These are phyloP conservation scores for Chloebia gouldiae DNA, from an alignment of 2,113 vertebrate species.

Conservation along the genomic window DNA sequence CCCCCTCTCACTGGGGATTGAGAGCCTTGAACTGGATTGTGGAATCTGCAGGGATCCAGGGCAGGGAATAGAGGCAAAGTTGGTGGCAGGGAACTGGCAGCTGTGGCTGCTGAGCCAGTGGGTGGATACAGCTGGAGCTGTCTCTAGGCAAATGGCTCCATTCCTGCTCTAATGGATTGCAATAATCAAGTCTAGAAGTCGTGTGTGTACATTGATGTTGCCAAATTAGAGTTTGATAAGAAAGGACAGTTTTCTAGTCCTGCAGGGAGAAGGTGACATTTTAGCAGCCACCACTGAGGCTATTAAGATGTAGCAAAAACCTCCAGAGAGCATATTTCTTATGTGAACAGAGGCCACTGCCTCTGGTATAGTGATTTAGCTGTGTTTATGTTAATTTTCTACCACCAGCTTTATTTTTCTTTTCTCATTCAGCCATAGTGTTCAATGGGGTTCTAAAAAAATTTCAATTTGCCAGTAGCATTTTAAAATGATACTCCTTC, in stretches of 20 bases:
- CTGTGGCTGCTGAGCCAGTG: neutral
- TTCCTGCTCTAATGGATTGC: neutral
- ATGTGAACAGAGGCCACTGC: neutral
- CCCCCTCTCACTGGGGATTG: rapidly evolving
- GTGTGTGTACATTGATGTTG: neutral
- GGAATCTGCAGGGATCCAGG: neutral
- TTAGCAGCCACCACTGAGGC: neutral
- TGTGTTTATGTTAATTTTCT: neutral
- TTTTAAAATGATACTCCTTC: neutral
- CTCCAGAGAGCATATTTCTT: neutral
- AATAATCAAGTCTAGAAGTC: neutral
- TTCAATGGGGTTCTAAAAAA: neutral
- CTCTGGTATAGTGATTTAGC: neutral
- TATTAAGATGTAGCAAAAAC: neutral
- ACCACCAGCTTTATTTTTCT: neutral
- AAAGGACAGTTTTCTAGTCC: neutral
- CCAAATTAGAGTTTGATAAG: neutral
- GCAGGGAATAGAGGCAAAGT: neutral
- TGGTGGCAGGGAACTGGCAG: neutral
- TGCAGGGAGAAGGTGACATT: neutral
- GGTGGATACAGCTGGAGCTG: neutral
- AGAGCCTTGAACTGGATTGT: neutral
- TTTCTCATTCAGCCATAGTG: neutral
- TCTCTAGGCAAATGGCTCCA: neutral
- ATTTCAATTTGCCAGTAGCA: neutral